phyloP scores from a whole-genome alignment of 2,888 invertebrate genomes.

The Dryobota labecula region DNA sequence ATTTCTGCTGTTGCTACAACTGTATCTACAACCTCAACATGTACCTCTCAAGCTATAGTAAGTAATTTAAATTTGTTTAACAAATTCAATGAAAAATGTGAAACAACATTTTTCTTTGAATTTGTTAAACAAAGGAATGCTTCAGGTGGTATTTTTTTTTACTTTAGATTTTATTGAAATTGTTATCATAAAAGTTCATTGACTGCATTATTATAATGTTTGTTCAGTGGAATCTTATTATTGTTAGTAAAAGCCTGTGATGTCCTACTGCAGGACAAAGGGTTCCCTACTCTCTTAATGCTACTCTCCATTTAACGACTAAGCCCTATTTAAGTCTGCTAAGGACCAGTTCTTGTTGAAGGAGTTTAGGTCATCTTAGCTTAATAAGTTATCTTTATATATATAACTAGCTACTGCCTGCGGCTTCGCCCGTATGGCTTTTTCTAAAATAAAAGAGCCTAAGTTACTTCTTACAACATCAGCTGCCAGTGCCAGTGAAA shows the following conservation, averaged over 20 bases:
- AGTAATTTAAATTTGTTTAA: conserved; percentile 68
- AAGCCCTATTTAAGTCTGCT: too few relatives aligned
- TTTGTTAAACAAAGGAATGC: conserved; percentile 41
- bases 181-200: conserved; percentile 46
- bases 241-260: not conserved
- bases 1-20: conserved; percentile 85
- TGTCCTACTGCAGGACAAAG: not conserved
- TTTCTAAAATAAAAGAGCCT: too few relatives aligned
- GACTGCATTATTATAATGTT: conserved; percentile 18
- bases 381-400: too few relatives aligned
- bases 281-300: not conserved
- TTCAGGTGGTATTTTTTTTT: conserved; percentile 32
- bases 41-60: conserved; percentile 87
- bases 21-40: conserved; percentile 87
- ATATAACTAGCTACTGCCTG: too few relatives aligned
- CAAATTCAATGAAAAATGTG: too few relatives aligned
- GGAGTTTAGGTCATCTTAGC: not conserved
- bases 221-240: conserved; percentile 9
- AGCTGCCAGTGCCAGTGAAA: too few relatives aligned
- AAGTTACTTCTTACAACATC: too few relatives aligned
- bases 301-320: not conserved
- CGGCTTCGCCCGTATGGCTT: too few relatives aligned
- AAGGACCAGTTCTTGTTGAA: not conserved
- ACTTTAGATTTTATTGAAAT: conserved; percentile 14
- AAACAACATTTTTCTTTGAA: conserved; percentile 35